Conservation (phyloP, 2,113 vertebrate genomes). For the Fulmarus glacialis region DNA sequence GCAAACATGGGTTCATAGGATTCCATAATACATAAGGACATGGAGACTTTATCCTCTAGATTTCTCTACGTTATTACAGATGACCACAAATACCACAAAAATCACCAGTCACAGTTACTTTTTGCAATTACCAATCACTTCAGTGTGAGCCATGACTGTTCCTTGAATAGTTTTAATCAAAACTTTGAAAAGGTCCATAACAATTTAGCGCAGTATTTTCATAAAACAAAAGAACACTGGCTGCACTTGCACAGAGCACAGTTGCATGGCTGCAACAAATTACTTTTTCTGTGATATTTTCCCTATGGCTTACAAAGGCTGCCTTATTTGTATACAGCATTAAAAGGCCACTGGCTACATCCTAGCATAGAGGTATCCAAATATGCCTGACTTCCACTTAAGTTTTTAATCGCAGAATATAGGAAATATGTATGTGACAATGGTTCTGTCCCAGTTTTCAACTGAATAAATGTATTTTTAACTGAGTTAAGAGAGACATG, state of each 20-base stretch:
- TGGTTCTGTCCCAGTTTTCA: background rate
- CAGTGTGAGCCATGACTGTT: background rate
- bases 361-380: background rate
- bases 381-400: background rate
- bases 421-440: background rate
- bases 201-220: background rate
- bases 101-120: background rate
- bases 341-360: background rate
- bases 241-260: background rate
- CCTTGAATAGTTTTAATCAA: background rate
- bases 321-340: background rate
- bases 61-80: background rate
- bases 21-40: background rate
- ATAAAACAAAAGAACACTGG: background rate
- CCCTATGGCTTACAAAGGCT: background rate
- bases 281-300: background rate
- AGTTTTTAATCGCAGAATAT: background rate
- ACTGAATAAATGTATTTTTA: background rate
- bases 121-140: background rate
- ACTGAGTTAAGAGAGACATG: background rate
- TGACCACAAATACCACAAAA: background rate
- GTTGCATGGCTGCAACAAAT: background rate
- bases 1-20: background rate
- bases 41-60: background rate
- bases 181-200: background rate